These are phyloP conservation scores for Gari tellinella DNA, from an alignment of 2,888 invertebrate species.

Conservation along the genomic window DNA sequence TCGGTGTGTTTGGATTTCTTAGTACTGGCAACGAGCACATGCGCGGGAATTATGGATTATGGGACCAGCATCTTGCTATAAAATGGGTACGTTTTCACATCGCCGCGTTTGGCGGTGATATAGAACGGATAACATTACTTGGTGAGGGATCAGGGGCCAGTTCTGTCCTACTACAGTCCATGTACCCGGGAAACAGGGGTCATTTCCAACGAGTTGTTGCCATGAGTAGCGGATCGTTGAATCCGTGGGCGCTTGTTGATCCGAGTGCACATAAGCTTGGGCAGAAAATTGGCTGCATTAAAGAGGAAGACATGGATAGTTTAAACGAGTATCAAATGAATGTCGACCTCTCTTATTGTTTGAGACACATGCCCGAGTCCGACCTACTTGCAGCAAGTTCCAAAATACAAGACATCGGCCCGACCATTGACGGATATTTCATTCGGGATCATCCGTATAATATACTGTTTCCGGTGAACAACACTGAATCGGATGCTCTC, in stretches of 20 bases:
- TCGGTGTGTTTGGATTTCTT: conserved; percentile 54
- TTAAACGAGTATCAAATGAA: conserved; percentile 4
- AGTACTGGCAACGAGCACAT: conserved; percentile 35
- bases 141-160: conserved; percentile 51
- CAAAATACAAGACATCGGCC: conserved; percentile 30
- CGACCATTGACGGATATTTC: conserved; percentile 53
- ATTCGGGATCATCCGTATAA: conserved; percentile 41
- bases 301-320: conserved; percentile 1
- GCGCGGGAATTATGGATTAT: conserved; percentile 51
- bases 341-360: conserved; percentile 34
- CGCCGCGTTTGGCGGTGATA: conserved; percentile 51
- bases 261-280: conserved; percentile 31
- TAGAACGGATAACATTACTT: conserved; percentile 42
- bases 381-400: conserved; percentile 34
- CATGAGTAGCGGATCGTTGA: conserved; percentile 42
- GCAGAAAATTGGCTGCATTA: conserved; percentile 28
- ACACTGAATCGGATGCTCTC: conserved; percentile 22
- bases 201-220: conserved; percentile 52
- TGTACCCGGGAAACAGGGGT: conserved; percentile 54
- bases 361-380: conserved; percentile 21
- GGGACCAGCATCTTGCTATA: conserved; percentile 59
- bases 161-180: conserved; percentile 41
- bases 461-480: conserved; percentile 11
- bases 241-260: conserved; percentile 47
- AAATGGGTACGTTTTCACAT: conserved; percentile 54